Evolutionary conservation across 2,113 vertebrate genomes (phyloP).

Genomic region (Dicaeum eximium): DNA sequence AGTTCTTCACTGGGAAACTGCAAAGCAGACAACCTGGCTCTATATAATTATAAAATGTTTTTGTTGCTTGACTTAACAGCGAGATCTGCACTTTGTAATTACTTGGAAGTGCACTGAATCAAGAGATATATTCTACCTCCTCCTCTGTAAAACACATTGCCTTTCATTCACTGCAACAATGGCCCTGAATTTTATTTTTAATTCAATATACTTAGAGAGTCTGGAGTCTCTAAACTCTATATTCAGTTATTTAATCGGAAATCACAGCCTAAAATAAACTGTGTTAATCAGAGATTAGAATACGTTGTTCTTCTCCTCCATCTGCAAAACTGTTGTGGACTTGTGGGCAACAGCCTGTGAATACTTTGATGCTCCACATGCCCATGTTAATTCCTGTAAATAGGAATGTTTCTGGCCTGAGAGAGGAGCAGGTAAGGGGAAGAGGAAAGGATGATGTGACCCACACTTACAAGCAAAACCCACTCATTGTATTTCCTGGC

Average conservation of each 20-base stretch:
- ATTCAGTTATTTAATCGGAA: neutral
- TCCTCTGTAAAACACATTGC: neutral
- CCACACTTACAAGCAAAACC: neutral
- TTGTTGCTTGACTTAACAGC: neutral
- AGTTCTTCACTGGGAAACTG: neutral
- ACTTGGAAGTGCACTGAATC: neutral
- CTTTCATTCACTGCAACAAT: neutral
- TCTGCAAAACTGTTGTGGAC: neutral
- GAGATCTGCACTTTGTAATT: neutral
- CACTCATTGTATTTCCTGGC: neutral
- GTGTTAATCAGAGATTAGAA: neutral
- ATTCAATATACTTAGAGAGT: neutral
- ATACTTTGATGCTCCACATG: neutral
- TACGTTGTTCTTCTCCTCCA: neutral
- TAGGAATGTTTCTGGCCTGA: neutral
- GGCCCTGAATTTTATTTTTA: neutral
- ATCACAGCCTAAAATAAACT: neutral
- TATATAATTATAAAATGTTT: neutral
- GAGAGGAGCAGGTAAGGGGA: neutral
- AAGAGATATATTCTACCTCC: neutral
- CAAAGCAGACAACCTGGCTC: neutral
- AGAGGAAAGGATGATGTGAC: neutral
- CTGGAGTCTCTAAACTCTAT: neutral
- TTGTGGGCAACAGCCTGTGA: neutral
- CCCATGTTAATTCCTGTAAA: neutral